Evolutionary conservation across 2,113 vertebrate genomes (phyloP).

Genomic region (Corythaixoides concolor): DNA sequence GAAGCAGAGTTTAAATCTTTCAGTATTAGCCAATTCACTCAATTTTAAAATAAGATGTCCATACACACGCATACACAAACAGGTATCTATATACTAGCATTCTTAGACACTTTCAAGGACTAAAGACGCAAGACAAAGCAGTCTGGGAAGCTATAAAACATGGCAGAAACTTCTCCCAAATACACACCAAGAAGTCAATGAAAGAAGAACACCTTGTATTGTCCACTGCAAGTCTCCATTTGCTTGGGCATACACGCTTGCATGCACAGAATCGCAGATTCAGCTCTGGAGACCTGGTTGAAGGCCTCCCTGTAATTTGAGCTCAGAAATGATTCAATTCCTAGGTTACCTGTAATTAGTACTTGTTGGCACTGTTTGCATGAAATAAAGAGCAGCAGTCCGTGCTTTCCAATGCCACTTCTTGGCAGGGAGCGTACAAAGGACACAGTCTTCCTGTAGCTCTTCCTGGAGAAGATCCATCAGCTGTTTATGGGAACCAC

Average conservation of each 20-base stretch:
- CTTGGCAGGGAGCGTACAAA: conserved; percentile 88
- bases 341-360: conserved; percentile 82
- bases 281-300: background rate
- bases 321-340: background rate
- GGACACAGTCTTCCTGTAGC: conserved; percentile 71
- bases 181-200: background rate
- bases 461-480: conserved; percentile 86
- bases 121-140: background rate
- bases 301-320: background rate
- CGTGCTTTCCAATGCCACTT: conserved; percentile 97
- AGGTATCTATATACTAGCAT: background rate
- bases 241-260: background rate
- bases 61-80: rapidly evolving
- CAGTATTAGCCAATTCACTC: background rate
- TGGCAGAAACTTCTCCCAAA: rapidly evolving
- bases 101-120: background rate
- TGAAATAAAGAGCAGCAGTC: conserved; percentile 89
- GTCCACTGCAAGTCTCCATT: background rate
- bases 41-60: background rate
- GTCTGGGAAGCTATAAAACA: background rate
- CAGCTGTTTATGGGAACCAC: conserved; percentile 95
- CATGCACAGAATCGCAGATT: background rate
- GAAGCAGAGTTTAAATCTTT: background rate
- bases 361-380: conserved; percentile 82
- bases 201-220: background rate